Conservation (phyloP, 2,797 vertebrate genomes). For the Hydrophis major region DNA sequence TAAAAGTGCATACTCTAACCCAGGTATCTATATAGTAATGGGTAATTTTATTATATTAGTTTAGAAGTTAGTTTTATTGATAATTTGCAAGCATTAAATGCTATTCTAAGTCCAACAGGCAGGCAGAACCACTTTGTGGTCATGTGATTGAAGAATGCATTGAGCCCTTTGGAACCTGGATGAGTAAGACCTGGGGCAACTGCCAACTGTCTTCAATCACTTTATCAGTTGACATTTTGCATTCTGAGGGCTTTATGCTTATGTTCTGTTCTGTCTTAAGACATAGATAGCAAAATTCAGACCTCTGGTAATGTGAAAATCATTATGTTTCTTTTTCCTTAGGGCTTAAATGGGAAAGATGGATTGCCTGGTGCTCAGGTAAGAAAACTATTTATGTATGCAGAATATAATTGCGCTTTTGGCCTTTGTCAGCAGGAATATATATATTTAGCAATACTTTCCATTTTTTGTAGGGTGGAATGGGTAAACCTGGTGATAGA, state of each 20-base stretch:
- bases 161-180: neutral
- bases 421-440: neutral
- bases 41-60: neutral
- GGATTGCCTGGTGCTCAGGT: constrained; percentile 94
- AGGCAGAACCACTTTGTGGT: neutral
- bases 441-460: neutral
- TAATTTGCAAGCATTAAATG: neutral
- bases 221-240: neutral
- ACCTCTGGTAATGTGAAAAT: neutral
- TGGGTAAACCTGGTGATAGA: constrained; percentile 88
- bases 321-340: constrained; percentile 32
- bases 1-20: neutral
- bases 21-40: neutral
- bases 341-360: constrained; percentile 94
- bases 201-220: neutral
- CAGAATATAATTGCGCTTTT: constrained; percentile 16
- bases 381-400: constrained; percentile 52
- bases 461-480: constrained; percentile 76
- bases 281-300: neutral
- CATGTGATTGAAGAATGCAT: neutral
- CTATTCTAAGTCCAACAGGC: neutral
- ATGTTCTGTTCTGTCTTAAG: neutral
- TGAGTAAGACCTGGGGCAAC: neutral
- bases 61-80: neutral
- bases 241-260: neutral